Evolutionary conservation across 2,113 vertebrate genomes (phyloP).

Genomic region (Strix uralensis): DNA sequence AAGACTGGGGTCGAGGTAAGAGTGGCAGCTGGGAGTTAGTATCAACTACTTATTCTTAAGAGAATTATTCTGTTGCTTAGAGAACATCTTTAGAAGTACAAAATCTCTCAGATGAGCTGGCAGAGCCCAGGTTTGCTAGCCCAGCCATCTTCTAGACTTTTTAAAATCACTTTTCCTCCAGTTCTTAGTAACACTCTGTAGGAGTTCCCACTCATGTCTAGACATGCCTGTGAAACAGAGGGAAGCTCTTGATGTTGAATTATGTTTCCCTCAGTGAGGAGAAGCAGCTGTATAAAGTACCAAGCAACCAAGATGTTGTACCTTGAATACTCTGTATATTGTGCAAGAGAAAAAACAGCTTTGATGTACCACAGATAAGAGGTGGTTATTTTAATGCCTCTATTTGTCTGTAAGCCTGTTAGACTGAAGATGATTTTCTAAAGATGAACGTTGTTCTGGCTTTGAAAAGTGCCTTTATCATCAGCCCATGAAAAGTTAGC

Average conservation of each 20-base stretch:
- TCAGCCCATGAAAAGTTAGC: not conserved
- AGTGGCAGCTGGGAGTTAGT: not conserved
- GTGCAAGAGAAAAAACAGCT: not conserved
- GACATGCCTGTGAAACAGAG: not conserved
- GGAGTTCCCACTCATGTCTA: not conserved
- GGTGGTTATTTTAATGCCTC: not conserved
- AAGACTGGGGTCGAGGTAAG: not conserved
- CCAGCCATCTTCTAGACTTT: not conserved
- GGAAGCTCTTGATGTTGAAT: not conserved
- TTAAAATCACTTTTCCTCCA: not conserved
- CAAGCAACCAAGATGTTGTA: not conserved
- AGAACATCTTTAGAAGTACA: not conserved
- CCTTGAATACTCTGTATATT: not conserved
- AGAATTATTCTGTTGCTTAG: not conserved
- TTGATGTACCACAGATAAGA: not conserved
- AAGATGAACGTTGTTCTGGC: not conserved
- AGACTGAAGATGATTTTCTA: not conserved
- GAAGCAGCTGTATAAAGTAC: not conserved
- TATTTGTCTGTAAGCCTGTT: not conserved
- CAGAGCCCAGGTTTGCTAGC: not conserved
- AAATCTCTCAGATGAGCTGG: not conserved
- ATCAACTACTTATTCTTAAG: not conserved
- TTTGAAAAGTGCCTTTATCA: not conserved
- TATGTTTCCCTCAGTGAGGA: not conserved
- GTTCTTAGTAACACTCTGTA: not conserved